These are phyloP conservation scores for Apis dorsata DNA, from an alignment of 1,140 invertebrate genomes.

Conservation along the genomic window DNA sequence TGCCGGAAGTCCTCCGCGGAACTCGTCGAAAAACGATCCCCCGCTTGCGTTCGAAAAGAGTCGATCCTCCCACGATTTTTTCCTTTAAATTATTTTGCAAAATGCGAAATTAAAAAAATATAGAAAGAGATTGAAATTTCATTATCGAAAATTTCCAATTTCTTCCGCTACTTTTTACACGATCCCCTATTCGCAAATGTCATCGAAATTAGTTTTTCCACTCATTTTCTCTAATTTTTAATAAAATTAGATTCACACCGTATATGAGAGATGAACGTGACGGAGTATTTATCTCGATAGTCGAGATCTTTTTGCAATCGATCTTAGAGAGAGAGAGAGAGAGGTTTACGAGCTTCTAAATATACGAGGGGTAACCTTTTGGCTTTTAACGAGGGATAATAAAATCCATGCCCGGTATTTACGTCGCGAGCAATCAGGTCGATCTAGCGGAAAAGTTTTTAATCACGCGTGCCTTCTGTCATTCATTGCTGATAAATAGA, in stretches of 20 bases:
- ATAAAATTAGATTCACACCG: background rate
- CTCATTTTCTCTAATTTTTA: background rate
- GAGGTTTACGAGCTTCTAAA: conserved; percentile 12
- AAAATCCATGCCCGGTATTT: conserved; percentile 14
- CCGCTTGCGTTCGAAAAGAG: background rate
- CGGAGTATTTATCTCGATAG: background rate
- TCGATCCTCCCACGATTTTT: background rate
- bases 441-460: conserved; percentile 39
- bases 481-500: conserved; percentile 40
- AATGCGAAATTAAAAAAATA: too few species aligned
- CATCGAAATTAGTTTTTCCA: background rate
- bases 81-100: background rate
- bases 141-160: background rate
- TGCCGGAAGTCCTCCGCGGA: conserved; percentile 50
- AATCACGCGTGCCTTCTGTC: conserved; percentile 39
- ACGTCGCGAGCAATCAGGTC: background rate
- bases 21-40: conserved; percentile 48
- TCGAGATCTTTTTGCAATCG: background rate
- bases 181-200: background rate
- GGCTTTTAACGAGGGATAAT: background rate
- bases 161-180: background rate
- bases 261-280: background rate
- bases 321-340: background rate
- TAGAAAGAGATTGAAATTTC: too few species aligned
- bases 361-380: conserved; percentile 40